Conservation (phyloP, 1,140 invertebrate species). For the Brachionus rotundiformis region DNA sequence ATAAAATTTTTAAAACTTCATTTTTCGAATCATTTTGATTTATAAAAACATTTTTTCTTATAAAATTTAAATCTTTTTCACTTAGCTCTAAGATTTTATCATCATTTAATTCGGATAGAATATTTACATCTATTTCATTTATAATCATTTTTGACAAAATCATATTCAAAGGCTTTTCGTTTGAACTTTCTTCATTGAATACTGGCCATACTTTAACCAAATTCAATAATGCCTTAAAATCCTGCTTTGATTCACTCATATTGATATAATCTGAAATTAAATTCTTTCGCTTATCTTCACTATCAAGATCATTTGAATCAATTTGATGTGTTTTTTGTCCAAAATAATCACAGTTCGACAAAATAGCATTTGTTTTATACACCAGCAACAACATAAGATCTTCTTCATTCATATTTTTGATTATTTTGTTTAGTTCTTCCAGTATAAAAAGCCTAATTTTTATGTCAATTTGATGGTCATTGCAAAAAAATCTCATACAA, state of each 20-base stretch:
- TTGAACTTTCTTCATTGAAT: not conserved
- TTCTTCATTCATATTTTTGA: constrained; percentile 47
- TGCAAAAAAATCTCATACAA: constrained; percentile 48
- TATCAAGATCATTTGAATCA: not conserved
- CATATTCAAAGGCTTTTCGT: not conserved
- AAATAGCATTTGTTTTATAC: constrained; percentile 47
- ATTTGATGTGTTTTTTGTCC: constrained; percentile 3
- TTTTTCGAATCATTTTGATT: not conserved
- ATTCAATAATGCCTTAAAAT: not conserved
- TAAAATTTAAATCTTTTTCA: not conserved
- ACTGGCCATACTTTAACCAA: constrained; percentile 43
- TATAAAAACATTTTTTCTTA: not conserved
- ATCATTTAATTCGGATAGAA: constrained; percentile 10
- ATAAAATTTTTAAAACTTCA: not conserved
- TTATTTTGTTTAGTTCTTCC: constrained; percentile 44
- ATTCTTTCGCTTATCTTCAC: constrained; percentile 10
- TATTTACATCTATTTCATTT: not conserved
- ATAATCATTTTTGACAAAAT: not conserved
- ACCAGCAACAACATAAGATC: constrained; percentile 39
- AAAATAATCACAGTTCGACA: constrained; percentile 32
- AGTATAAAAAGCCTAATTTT: constrained; percentile 39
- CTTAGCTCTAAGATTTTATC: not conserved
- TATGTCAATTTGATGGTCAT: constrained; percentile 40
- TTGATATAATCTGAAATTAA: not conserved
- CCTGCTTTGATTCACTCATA: constrained; percentile 10